Evolutionary conservation across 2,888 invertebrate genomes (phyloP).

Genomic region (Aporophyla nigra): DNA sequence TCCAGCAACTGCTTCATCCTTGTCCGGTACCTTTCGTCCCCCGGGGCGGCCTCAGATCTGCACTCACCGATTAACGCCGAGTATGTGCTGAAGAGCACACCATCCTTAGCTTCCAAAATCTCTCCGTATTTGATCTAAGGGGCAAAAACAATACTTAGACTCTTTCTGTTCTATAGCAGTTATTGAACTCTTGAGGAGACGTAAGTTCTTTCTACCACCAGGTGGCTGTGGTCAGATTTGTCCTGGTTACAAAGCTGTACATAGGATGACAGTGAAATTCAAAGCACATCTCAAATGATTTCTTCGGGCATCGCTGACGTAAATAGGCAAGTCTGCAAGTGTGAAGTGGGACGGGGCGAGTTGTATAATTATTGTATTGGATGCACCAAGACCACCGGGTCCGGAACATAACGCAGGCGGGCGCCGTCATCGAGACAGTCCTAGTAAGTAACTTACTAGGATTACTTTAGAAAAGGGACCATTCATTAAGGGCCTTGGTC

Average conservation of each 20-base stretch:
- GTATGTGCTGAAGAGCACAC: constrained; percentile 99
- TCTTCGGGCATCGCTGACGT: too few species aligned
- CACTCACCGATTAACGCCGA: constrained; percentile 99
- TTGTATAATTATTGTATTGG: background rate
- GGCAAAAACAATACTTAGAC: background rate
- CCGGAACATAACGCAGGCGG: background rate
- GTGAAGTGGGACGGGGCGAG: background rate
- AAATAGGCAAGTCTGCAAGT: background rate
- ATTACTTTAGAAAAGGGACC: background rate
- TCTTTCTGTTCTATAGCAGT: background rate
- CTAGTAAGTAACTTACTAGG: too few species aligned
- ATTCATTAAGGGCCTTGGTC: too few species aligned
- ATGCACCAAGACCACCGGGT: background rate
- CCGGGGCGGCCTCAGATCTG: constrained; percentile 91
- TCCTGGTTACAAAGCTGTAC: too few species aligned
- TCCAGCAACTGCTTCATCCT: constrained; percentile 98
- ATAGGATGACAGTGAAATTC: too few species aligned
- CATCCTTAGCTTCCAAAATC: constrained; percentile 97
- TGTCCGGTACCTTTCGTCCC: constrained; percentile 96
- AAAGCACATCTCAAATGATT: background rate
- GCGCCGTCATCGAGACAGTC: background rate
- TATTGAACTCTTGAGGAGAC: background rate
- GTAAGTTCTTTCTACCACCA: background rate
- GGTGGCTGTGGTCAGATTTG: background rate
- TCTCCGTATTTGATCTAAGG: constrained; percentile 97